Evolutionary conservation across 2,797 vertebrate genomes (phyloP), one percentile per base, ranked within the genome.

Genomic region (Urophycis tenuis): DNA sequence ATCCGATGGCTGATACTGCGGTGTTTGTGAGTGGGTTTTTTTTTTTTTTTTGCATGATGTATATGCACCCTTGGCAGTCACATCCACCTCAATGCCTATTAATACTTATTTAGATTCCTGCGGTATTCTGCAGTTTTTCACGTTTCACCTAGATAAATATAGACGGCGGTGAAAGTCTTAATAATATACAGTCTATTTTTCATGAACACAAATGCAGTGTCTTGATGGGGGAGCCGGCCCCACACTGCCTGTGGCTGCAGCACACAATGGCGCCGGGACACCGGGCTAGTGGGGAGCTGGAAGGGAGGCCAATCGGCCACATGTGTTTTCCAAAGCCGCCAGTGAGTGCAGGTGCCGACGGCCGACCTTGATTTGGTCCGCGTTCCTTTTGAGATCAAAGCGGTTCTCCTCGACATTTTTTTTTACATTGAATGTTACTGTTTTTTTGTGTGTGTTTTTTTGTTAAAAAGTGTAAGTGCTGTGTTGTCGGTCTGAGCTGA

Each of bases 51-150:
- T 74, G 60, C 75, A 75, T 90, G 89, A 91, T 91, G 77, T 83
- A 88, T 91, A 73, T 76, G 45, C 64, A 39, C 70, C 77, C 67
- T 73, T 79, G 79, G 31, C 39, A 15, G 35, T 32, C 81, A 73
- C n/a, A 83, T 81, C 74, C 74, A 30, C 70, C 33, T 76, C 60
- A 75, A 64, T 81, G 81, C 79, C 82, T 87, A 88, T 91, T 92
- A 85, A 89, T 90, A 89, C 84, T 79, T 80, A 85, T 90, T 91
- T 87, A 87, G 82, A 90, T 88, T 85, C 81, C 72, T 75, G 86
- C 82, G 83, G 81, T 87, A 83, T 84, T 89, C 85, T 84, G 81
- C 78, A 79, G 86, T 85, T 84, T 79, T 81, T 72, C 22, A 71
- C 32, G 5, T 73, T 73, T 29, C 76, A 35, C 31, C 39, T 12